phyloP scores from a whole-genome alignment of 2,797 vertebrate species.

The Dendrocincla fuliginosa region DNA sequence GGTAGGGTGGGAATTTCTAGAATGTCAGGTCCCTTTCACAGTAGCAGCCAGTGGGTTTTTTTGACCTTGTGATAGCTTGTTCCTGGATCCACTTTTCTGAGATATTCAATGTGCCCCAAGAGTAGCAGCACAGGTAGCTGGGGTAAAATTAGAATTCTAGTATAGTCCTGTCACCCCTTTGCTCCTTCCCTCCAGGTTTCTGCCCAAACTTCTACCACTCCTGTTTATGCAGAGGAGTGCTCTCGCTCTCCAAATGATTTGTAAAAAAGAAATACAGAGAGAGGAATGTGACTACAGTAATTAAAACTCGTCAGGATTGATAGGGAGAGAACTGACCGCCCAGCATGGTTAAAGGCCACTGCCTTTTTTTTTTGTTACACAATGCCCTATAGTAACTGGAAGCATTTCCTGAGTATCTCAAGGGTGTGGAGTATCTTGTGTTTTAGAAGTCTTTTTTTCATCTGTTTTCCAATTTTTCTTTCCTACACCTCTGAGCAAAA shows the following conservation, averaged over 20 bases:
- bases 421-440: neutral
- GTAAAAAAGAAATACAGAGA: neutral
- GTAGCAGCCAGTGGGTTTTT: neutral
- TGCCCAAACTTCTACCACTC: neutral
- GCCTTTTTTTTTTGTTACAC: neutral
- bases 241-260: neutral
- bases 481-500: neutral
- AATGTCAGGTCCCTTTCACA: neutral
- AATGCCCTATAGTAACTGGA: neutral
- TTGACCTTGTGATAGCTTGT: neutral
- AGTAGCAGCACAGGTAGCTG: neutral
- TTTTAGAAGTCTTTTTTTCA: neutral
- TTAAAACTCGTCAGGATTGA: neutral
- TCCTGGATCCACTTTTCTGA: neutral
- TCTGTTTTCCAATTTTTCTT: neutral
- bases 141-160: neutral
- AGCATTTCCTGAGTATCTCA: neutral
- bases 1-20: neutral
- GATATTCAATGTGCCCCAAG: accelerated
- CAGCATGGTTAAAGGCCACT: neutral
- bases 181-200: neutral
- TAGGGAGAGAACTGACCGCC: neutral
- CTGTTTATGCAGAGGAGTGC: neutral
- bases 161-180: neutral
- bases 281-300: neutral